Evolutionary conservation across 2,797 vertebrate species (phyloP).

Genomic region (Chiloscyllium punctatum): DNA sequence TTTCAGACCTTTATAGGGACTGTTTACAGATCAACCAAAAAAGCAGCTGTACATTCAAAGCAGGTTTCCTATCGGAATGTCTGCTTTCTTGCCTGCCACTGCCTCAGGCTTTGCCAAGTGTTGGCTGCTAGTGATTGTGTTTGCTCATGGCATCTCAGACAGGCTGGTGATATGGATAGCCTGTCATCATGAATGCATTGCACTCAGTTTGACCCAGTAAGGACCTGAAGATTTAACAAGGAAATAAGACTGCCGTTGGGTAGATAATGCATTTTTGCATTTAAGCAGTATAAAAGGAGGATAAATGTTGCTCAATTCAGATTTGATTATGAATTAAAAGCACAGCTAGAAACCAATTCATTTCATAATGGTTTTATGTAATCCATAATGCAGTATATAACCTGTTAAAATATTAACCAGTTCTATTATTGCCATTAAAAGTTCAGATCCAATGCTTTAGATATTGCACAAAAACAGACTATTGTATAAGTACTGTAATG

Average conservation of each 20-base stretch:
- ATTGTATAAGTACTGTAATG: background rate
- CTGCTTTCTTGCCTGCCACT: background rate
- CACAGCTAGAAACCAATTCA: background rate
- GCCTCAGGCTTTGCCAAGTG: constrained; percentile 31
- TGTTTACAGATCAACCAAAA: constrained; percentile 29
- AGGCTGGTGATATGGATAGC: constrained; percentile 24
- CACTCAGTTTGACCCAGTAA: constrained; percentile 26
- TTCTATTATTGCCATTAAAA: background rate
- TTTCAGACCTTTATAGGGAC: constrained; percentile 21
- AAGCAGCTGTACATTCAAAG: constrained; percentile 29
- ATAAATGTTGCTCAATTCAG: background rate
- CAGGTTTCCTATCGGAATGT: constrained; percentile 26
- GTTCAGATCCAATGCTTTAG: background rate
- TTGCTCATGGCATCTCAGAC: constrained; percentile 31
- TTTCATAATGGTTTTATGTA: background rate
- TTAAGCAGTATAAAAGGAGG: background rate
- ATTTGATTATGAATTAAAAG: background rate
- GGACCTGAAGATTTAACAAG: background rate
- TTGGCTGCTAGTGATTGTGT: constrained; percentile 30
- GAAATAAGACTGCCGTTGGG: too few relatives aligned
- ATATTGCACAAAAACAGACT: background rate
- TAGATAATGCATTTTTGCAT: background rate
- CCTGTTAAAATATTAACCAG: constrained; percentile 23
- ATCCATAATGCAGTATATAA: background rate
- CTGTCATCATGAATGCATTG: background rate